These are phyloP conservation scores for Strigamia maritima DNA, from an alignment of 2,888 invertebrate genomes.

Conservation along the genomic window DNA sequence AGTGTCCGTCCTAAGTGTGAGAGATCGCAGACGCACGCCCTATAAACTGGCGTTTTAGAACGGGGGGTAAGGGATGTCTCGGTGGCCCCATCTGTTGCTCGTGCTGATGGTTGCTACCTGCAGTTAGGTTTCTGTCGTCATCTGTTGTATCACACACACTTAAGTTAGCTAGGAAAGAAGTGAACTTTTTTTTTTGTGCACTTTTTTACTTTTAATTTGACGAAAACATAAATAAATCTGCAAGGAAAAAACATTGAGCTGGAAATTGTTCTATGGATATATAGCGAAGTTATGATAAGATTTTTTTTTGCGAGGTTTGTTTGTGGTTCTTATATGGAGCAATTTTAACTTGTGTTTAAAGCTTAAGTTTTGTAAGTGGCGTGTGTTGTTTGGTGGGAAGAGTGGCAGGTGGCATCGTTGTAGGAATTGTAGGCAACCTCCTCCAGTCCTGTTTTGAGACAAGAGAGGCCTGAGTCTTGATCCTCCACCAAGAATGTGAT, in stretches of 20 bases:
- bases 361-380: slow-evolving; percentile 15
- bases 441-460: slow-evolving; percentile 10
- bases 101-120: slow-evolving; percentile 2
- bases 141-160: slow-evolving; percentile 15
- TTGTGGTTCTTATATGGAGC: slow-evolving; percentile 5
- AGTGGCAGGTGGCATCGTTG: slow-evolving; percentile 10
- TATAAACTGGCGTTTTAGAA: slow-evolving; percentile 15
- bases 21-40: slow-evolving; percentile 15
- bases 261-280: neutral
- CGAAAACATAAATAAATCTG: too few species aligned
- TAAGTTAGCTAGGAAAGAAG: slow-evolving; percentile 5
- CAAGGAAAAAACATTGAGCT: neutral
- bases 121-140: slow-evolving; percentile 10
- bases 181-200: neutral
- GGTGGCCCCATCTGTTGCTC: slow-evolving; percentile 15
- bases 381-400: slow-evolving; percentile 15
- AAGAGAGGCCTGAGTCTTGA: slow-evolving; percentile 10
- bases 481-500: slow-evolving; percentile 15
- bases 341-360: slow-evolving; percentile 10
- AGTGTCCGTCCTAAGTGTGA: slow-evolving; percentile 15
- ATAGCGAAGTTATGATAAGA: too few species aligned
- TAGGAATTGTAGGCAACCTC: neutral
- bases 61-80: slow-evolving; percentile 15
- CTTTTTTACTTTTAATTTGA: neutral
- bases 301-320: neutral